A percentile compares a stretch with the other conserved stretches of the same genome.
Conservation (phyloP, 2,797 vertebrate genomes). For the Ataeniobius toweri region DNA sequence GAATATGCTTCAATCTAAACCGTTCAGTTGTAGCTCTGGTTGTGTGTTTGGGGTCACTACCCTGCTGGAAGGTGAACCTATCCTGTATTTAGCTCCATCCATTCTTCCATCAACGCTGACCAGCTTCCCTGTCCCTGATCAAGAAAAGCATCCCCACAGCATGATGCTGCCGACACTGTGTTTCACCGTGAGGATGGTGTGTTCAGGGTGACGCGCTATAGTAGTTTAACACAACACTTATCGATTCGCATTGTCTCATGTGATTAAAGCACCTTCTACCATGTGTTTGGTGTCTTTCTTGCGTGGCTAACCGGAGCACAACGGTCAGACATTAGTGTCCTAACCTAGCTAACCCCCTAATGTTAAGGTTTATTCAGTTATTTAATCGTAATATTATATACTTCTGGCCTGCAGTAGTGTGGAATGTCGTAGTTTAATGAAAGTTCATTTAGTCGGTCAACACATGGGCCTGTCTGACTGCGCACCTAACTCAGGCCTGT, state of each 20-base stretch:
- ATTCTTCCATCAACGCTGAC: not conserved
- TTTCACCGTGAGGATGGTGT: not conserved
- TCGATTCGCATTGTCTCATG: not conserved
- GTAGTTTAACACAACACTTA: not conserved
- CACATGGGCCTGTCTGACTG: conserved; percentile 25
- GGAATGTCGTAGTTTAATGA: not conserved
- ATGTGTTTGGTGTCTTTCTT: not conserved
- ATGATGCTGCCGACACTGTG: not conserved
- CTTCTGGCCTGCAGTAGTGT: fast-evolving
- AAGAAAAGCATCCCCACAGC: not conserved
- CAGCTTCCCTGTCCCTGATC: not conserved
- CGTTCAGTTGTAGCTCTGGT: not conserved
- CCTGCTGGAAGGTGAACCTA: not conserved
- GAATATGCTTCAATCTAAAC: no score
- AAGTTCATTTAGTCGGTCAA: not conserved
- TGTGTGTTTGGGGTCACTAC: not conserved
- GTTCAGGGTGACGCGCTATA: not conserved
- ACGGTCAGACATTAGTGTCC: conserved; percentile 3
- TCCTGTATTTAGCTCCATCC: not conserved
- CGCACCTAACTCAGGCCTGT: conserved; percentile 36
- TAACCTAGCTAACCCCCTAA: conserved; percentile 11
- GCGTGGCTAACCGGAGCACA: not conserved
- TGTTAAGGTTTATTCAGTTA: not conserved
- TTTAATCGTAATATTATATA: no score
- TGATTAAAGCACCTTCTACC: not conserved